Conservation (phyloP, 2,113 vertebrate species). For the Phalacrocorax carbo region DNA sequence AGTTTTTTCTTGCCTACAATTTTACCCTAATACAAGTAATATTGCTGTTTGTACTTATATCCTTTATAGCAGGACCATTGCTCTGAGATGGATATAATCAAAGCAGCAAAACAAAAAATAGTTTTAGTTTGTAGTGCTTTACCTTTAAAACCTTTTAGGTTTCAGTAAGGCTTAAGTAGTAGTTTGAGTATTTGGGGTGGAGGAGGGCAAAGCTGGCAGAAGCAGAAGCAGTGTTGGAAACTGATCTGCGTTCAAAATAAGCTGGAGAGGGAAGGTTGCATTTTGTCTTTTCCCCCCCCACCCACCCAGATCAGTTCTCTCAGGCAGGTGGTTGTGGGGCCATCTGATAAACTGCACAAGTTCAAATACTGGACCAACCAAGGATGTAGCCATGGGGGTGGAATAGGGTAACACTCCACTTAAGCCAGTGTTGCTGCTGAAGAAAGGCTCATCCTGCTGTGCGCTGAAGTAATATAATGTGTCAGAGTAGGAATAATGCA, state of each 20-base stretch:
- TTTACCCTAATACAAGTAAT: background rate
- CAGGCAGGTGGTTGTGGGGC: background rate
- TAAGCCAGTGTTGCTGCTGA: background rate
- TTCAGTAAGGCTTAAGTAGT: background rate
- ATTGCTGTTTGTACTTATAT: background rate
- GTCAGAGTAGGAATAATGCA: background rate
- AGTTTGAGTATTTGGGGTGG: background rate
- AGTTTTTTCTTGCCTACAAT: background rate
- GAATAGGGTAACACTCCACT: background rate
- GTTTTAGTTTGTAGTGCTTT: background rate
- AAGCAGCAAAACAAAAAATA: background rate
- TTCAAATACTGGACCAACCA: background rate
- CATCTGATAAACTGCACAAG: too few species aligned
- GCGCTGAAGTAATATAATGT: fast-evolving
- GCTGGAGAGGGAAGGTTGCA: background rate
- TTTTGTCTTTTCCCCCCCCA: too few species aligned
- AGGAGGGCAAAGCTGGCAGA: background rate
- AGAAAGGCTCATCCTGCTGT: background rate
- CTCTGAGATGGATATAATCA: background rate
- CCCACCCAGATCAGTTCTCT: background rate
- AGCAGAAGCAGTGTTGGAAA: background rate
- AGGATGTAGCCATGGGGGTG: background rate
- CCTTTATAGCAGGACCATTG: background rate
- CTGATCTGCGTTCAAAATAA: background rate
- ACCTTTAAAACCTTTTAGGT: background rate